Conservation (phyloP, 2,888 invertebrate species). For the Heliconius cydno region DNA sequence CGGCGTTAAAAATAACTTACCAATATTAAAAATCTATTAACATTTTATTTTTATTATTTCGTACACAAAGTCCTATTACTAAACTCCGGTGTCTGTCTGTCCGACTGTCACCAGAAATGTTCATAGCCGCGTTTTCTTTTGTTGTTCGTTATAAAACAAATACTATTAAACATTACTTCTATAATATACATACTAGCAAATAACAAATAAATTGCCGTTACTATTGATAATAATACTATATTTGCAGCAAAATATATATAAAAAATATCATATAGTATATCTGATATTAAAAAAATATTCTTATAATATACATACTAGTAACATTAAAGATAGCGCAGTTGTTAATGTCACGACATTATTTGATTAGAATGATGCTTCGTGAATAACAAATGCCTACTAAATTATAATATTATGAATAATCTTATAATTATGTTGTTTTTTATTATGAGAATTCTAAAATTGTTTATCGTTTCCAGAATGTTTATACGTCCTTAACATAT, state of each 20-base stretch:
- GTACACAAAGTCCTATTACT: neutral
- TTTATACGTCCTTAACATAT: neutral
- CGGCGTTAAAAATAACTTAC: neutral
- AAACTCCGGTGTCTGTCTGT: no score
- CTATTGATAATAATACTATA: no score
- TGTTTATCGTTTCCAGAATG: neutral
- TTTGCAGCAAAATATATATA: neutral
- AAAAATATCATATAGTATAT: neutral
- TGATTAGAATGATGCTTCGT: neutral
- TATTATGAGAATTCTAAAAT: no score
- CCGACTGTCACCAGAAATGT: no score
- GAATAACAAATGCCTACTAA: neutral
- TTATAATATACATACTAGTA: conserved; percentile 1
- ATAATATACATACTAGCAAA: no score
- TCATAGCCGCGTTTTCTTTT: no score
- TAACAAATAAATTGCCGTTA: neutral
- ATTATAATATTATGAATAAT: neutral
- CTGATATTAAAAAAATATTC: neutral
- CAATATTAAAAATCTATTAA: neutral
- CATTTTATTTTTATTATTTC: neutral
- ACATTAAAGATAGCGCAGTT: conserved; percentile 1
- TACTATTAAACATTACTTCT: no score
- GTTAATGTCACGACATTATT: conserved; percentile 15
- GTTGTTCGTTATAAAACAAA: no score
- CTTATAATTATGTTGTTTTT: no score